phyloP scores from a whole-genome alignment of 2,888 invertebrate genomes.

The Antheraea yamamai region DNA sequence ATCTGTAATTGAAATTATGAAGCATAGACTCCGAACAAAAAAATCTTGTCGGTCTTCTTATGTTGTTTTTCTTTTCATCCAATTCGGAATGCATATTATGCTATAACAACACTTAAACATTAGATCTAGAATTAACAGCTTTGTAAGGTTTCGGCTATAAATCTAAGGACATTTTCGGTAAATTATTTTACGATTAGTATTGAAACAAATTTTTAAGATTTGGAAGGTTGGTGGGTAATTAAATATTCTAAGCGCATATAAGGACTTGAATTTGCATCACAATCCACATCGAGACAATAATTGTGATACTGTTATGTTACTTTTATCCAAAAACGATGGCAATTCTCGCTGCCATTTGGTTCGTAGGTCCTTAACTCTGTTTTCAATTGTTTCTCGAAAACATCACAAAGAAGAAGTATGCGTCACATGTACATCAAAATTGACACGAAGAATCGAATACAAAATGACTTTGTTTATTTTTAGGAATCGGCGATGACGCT shows the following conservation, averaged over 20 bases:
- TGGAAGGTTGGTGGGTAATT: neutral
- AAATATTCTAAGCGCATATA: neutral
- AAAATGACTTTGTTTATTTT: constrained; percentile 34
- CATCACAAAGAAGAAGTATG: neutral
- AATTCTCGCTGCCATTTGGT: neutral
- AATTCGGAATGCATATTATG: too few relatives aligned
- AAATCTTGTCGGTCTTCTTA: neutral
- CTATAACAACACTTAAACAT: too few relatives aligned
- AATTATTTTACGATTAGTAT: too few relatives aligned
- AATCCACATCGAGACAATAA: neutral
- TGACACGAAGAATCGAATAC: neutral
- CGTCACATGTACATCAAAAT: neutral
- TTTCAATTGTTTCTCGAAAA: neutral
- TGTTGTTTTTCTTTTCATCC: neutral
- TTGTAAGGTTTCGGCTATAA: neutral
- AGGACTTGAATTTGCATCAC: neutral
- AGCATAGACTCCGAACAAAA: neutral
- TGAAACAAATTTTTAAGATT: too few relatives aligned
- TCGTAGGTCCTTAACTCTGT: neutral
- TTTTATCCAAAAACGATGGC: neutral
- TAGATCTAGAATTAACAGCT: too few relatives aligned
- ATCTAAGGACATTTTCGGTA: too few relatives aligned
- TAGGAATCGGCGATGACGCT: constrained; percentile 48
- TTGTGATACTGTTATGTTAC: neutral
- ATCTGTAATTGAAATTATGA: neutral